Base-by-base conservation (phyloP, 2,113 vertebrate genomes). In the Rhegmatorhina hoffmannsi region DNA sequence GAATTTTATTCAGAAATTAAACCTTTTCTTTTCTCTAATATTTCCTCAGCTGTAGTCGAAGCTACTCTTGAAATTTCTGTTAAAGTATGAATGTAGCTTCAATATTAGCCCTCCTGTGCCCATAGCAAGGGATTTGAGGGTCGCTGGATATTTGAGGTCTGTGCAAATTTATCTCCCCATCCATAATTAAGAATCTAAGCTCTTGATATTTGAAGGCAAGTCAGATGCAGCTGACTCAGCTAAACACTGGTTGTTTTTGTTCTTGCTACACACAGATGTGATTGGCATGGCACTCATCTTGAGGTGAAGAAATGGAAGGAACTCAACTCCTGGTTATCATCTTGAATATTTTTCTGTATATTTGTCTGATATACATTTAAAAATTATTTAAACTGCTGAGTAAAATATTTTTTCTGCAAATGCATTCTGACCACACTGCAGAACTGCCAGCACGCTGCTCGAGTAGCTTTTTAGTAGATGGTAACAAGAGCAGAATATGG, bases 161-260 rank as follows among this genome's bases (percentile, higher is more conserved):
- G 60, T 92, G 75, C 63, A 77, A 47, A 88, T 93, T 70, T 76
- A 64, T 73, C 70, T 94, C 38, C 50, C 24, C 62, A 73, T 85
- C 79, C 68, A 72, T 77, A 84, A 90, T 94, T 92, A 93, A 93
- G 81, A 93, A 70, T 67, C 83, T 38, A 84, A 88, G 59, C 44
- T 75, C 64, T 70, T 72, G 59, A 5, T 64, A 36, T 77, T 11
- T 77, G 68, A 88, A 80, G 52, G 68, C 75, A 90, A 90, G 84
- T 80, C 84, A 91, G 82, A 43, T 26, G 53, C 28, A 84, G 93
- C 91, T 93, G 94, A 93, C 63, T 92, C 95, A 93, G 90, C 84
- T 85, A 16, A 83, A 83, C 50, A 19, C 50, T 19, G 13, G 11
- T 25, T 85, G 77, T 38, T 91, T 91, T 87, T 50, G 52, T 47